These are phyloP conservation scores for Amblyopsis rosae DNA, from an alignment of 2,113 vertebrate species.

Conservation along the genomic window DNA sequence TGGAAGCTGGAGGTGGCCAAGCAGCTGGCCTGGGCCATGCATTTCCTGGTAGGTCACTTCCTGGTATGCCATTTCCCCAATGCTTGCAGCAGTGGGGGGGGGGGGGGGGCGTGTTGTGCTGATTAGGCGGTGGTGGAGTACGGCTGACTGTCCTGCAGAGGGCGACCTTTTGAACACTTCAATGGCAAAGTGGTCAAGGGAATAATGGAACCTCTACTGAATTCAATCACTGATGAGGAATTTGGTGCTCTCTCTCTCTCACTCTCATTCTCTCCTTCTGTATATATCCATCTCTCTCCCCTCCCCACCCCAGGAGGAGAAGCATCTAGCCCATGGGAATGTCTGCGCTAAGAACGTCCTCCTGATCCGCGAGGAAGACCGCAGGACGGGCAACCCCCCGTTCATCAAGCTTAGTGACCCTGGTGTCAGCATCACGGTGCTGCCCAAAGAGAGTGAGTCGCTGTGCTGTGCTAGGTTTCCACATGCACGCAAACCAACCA, in stretches of 20 bases:
- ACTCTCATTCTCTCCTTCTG: neutral
- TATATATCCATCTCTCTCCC: neutral
- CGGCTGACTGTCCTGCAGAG: no score
- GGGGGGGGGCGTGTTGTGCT: neutral
- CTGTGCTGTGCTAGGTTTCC: neutral
- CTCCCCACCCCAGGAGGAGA: constrained; percentile 84
- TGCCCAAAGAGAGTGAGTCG: constrained; percentile 92
- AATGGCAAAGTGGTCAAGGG: no score
- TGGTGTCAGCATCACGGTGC: constrained; percentile 89
- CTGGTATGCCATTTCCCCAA: neutral
- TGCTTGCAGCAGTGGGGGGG: neutral
- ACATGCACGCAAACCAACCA: no score
- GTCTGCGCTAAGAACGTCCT: constrained; percentile 95
- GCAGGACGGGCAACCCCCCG: constrained; percentile 86
- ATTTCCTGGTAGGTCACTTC: constrained; percentile 86
- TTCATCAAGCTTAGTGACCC: constrained; percentile 98
- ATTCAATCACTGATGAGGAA: neutral
- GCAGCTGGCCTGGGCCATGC: constrained; percentile 96
- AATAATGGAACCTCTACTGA: no score
- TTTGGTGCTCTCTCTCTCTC: no score
- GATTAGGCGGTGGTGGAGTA: neutral
- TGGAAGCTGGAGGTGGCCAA: constrained; percentile 98
- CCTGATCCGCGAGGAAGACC: constrained; percentile 92
- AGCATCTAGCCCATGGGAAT: constrained; percentile 90
- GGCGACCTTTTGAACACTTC: no score